Conservation (phyloP, 2,888 invertebrate species). For the Cyclophora punctaria region DNA sequence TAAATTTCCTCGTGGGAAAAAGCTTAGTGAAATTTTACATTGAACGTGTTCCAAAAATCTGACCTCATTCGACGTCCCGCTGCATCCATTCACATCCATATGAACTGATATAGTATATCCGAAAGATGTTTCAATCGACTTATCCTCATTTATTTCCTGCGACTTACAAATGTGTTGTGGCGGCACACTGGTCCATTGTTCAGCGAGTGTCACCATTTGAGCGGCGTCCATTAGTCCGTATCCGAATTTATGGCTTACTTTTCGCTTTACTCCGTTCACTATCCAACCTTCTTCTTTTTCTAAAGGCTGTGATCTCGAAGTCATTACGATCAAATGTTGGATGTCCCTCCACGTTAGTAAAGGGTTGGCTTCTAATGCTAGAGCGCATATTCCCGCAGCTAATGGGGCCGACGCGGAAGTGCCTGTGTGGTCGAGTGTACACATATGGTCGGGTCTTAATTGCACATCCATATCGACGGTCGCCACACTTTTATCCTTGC, state of each 20-base stretch:
- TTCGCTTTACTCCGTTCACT: conserved; percentile 92
- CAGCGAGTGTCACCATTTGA: conserved; percentile 92
- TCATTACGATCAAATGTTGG: conserved; percentile 95
- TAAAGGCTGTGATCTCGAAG: conserved; percentile 90
- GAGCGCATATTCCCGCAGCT: conserved; percentile 94
- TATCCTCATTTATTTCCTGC: conserved; percentile 88
- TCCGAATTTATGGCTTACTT: conserved; percentile 97
- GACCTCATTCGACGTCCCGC: conserved; percentile 89
- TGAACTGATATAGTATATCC: conserved; percentile 86
- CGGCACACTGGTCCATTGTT: conserved; percentile 95
- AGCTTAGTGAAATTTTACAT: conserved; percentile 92
- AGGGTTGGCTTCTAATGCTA: conserved; percentile 95
- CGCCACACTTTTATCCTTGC: conserved; percentile 91
- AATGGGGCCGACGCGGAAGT: conserved; percentile 96
- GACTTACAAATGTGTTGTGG: conserved; percentile 97
- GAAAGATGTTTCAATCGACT: conserved; percentile 83
- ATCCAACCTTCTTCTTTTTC: conserved; percentile 96
- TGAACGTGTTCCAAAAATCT: conserved; percentile 97
- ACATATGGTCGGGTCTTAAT: conserved; percentile 89
- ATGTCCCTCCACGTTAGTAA: conserved; percentile 97
- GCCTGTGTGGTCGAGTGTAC: conserved; percentile 93
- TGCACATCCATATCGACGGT: conserved; percentile 94
- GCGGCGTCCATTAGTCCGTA: conserved; percentile 99
- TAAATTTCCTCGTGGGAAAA: conserved; percentile 95
- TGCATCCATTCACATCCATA: conserved; percentile 94